Evolutionary conservation across 1,140 invertebrate genomes (phyloP).

Genomic region (Aphidius gifuensis): DNA sequence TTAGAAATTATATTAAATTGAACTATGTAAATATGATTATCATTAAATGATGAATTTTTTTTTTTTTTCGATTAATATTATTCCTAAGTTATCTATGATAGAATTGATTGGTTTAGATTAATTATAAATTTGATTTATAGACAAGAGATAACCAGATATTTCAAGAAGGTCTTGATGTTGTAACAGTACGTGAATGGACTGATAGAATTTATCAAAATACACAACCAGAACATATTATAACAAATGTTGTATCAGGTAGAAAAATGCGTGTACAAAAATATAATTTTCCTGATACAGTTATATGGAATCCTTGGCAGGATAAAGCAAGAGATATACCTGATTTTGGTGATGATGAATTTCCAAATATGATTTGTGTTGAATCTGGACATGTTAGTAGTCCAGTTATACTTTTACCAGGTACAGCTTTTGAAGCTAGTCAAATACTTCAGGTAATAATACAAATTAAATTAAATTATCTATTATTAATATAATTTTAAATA

Average conservation of each 20-base stretch:
- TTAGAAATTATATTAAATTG: too few relatives aligned
- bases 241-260: slow-evolving; percentile 84
- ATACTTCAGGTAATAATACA: slow-evolving; percentile 67
- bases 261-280: slow-evolving; percentile 91
- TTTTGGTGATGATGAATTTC: slow-evolving; percentile 93
- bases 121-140: slow-evolving; percentile 44
- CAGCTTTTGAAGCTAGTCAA: slow-evolving; percentile 84
- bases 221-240: slow-evolving; percentile 87
- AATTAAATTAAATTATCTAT: neutral
- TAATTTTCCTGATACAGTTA: slow-evolving; percentile 91
- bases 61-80: neutral
- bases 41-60: neutral
- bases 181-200: slow-evolving; percentile 86
- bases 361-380: slow-evolving; percentile 94
- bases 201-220: slow-evolving; percentile 92
- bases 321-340: slow-evolving; percentile 88
- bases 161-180: slow-evolving; percentile 83
- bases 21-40: neutral
- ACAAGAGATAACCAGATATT: slow-evolving; percentile 77
- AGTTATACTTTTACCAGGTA: slow-evolving; percentile 80
- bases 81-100: too few relatives aligned
- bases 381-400: slow-evolving; percentile 84
- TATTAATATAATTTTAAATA: neutral
- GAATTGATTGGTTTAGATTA: too few relatives aligned
- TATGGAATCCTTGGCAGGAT: slow-evolving; percentile 96